Conservation (phyloP, 2,113 vertebrate species). For the Podarcis muralis region DNA sequence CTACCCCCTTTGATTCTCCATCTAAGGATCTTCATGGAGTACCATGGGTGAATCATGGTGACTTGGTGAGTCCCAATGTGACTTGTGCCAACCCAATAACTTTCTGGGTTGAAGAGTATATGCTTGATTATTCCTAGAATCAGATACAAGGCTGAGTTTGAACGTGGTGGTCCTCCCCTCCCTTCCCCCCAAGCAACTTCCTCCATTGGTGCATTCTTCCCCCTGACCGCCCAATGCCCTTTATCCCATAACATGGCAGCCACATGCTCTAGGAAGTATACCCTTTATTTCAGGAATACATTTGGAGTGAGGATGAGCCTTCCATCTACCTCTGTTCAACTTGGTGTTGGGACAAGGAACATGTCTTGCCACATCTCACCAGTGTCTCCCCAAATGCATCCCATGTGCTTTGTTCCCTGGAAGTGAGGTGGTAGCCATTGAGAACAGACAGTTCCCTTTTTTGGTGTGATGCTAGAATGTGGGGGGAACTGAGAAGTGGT, state of each 20-base stretch:
- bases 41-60: background rate
- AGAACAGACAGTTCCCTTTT: background rate
- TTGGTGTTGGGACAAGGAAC: background rate
- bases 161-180: background rate
- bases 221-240: background rate
- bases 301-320: background rate
- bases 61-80: background rate
- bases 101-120: background rate
- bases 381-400: background rate
- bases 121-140: background rate
- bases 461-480: background rate
- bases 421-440: background rate
- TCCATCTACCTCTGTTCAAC: background rate
- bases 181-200: background rate
- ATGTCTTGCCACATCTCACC: background rate
- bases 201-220: background rate
- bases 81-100: background rate
- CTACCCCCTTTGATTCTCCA: background rate
- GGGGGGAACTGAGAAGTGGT: background rate
- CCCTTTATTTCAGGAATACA: background rate
- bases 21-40: background rate
- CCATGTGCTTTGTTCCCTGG: background rate
- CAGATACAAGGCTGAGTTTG: background rate
- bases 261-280: background rate
- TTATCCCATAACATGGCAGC: background rate